A percentile compares a stretch with the other conserved stretches of the same genome.
Evolutionary conservation across 1,140 invertebrate species (phyloP).

Genomic region (Drosophila burlai): DNA sequence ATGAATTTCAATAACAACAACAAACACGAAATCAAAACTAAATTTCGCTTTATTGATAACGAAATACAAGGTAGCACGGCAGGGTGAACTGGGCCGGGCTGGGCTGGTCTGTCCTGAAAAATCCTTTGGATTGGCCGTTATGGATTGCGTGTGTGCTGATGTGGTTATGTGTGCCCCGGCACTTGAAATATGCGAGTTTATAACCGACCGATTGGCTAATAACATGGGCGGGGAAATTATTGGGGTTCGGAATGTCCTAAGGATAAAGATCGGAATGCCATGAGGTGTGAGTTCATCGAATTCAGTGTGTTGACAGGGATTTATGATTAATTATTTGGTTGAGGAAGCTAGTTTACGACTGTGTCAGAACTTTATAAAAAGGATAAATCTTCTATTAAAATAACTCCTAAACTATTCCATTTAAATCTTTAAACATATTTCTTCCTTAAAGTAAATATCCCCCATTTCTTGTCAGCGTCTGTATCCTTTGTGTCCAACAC

Average conservation of each 20-base stretch:
- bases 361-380: neutral
- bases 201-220: conserved; percentile 47
- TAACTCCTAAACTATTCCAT: neutral
- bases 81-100: conserved; percentile 1
- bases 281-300: neutral
- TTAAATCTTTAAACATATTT: neutral
- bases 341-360: neutral
- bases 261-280: conserved; percentile 5
- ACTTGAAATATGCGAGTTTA: conserved; percentile 72
- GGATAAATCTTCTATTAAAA: neutral
- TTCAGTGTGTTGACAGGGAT: neutral
- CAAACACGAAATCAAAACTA: conserved; percentile 84
- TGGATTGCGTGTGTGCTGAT: conserved; percentile 58
- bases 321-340: neutral
- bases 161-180: conserved; percentile 67
- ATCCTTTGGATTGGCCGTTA: conserved; percentile 10
- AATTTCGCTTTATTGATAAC: conserved; percentile 84
- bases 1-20: conserved; percentile 84
- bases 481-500: conserved; percentile 17
- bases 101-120: neutral
- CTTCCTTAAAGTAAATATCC: neutral
- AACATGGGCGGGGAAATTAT: conserved; percentile 16
- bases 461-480: conserved; percentile 13
- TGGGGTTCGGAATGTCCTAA: neutral
- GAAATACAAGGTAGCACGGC: conserved; percentile 70